Conservation (phyloP, 2,888 invertebrate genomes). For the Synergus umbraculus region DNA sequence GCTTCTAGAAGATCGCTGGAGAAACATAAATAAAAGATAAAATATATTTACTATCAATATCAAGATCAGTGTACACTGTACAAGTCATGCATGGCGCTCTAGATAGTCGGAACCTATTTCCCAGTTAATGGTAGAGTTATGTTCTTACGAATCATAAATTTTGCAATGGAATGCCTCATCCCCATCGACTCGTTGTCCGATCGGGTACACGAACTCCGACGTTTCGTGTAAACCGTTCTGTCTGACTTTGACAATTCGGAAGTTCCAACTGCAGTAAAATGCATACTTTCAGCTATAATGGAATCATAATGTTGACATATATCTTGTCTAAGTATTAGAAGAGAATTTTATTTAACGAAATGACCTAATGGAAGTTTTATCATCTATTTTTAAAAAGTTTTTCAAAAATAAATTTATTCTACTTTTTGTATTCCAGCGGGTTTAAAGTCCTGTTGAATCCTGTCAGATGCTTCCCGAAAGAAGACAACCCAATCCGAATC, state of each 20-base stretch:
- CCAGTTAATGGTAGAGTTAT: conserved; percentile 22
- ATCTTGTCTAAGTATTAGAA: too few relatives aligned
- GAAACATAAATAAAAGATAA: not conserved
- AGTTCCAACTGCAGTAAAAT: not conserved
- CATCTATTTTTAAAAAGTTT: too few relatives aligned
- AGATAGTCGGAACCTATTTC: conserved; percentile 1
- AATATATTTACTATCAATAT: not conserved
- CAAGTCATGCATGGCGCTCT: not conserved
- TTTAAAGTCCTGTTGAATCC: too few relatives aligned
- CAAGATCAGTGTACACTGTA: not conserved
- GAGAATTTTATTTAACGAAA: too few relatives aligned
- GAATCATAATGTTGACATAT: too few relatives aligned
- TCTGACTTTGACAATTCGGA: not conserved
- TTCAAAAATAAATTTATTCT: too few relatives aligned
- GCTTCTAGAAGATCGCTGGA: not conserved
- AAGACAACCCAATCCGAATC: too few relatives aligned
- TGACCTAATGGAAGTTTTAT: too few relatives aligned
- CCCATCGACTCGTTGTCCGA: not conserved
- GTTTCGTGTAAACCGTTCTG: not conserved
- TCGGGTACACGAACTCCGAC: not conserved
- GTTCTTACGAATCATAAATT: conserved; percentile 39
- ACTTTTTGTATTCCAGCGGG: too few relatives aligned
- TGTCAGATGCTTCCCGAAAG: too few relatives aligned
- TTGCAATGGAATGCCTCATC: not conserved
- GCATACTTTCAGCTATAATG: too few relatives aligned